A percentile compares a stretch with the other conserved stretches of the same genome.
Conservation (phyloP, 2,797 vertebrate genomes). For the Anableps anableps region DNA sequence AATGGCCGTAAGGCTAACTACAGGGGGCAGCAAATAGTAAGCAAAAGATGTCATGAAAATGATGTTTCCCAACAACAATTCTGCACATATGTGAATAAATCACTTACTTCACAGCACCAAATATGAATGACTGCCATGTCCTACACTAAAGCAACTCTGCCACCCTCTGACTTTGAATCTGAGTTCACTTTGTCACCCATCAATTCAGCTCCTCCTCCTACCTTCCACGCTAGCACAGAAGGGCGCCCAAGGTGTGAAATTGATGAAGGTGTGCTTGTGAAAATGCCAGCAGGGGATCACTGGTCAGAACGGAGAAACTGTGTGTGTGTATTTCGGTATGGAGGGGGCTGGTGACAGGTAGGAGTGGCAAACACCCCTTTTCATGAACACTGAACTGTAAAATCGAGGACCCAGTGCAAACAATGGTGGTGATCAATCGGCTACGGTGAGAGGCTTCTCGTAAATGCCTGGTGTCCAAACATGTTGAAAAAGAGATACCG, state of each 20-base stretch:
- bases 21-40: constrained; percentile 87
- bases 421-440: constrained; percentile 74
- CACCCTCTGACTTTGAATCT: constrained; percentile 50
- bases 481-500: not conserved
- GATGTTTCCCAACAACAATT: constrained; percentile 5
- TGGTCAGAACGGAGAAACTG: constrained; percentile 48
- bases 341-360: constrained; percentile 52
- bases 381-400: constrained; percentile 81
- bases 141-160: constrained; percentile 48
- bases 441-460: constrained; percentile 66
- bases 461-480: constrained; percentile 49
- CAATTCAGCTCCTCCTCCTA: constrained; percentile 58
- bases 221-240: constrained; percentile 66
- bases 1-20: constrained; percentile 69
- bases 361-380: constrained; percentile 66
- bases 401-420: constrained; percentile 71
- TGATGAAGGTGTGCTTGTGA: constrained; percentile 75
- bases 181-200: constrained; percentile 64
- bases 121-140: constrained; percentile 40
- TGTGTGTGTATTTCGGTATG: constrained; percentile 38
- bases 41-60: constrained; percentile 9
- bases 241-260: constrained; percentile 70
- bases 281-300: constrained; percentile 70
- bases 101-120: constrained; percentile 15
- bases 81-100: not conserved